Base-by-base conservation (phyloP, 2,888 invertebrate genomes). In the Limenitis camilla region DNA sequence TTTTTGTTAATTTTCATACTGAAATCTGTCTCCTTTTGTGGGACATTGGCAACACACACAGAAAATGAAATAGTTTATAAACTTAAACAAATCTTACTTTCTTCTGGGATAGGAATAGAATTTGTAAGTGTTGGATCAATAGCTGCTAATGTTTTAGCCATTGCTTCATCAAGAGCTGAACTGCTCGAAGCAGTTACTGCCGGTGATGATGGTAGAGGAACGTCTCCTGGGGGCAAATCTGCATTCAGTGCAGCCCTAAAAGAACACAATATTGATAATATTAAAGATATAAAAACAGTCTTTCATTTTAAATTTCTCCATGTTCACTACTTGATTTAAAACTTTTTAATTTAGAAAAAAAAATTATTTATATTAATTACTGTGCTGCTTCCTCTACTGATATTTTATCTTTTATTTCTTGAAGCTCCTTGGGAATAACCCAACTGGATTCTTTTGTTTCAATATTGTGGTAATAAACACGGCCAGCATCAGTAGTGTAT, bases 71-170 rank as follows among this genome's bases (percentile, higher is more conserved):
- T 38, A n/a, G 10, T 8, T 8, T 35, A n/a, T 35, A 5, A 29
- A 19, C 27, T 32, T 36, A 45, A 5, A 11, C 31, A n/a, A n/a
- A 5, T 71, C 81, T 78, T 61, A 87, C 87, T 78, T 52, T 85
- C 84, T 55, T 89, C 90, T 11, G 89, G 89, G 56, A 90, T 90
- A 6, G 88, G 88, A 59, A 89, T 83, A 19, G 75, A 72, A 45
- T 90, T 82, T 77, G 68, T 89, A 5, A 85, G 90, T 1, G 92
- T 91, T 52, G 94, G 90, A 67, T 94, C 94, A 64, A 97, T 97
- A 7, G 96, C 90, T 0, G 96, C 97, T 29, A 97, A 88, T 0
- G 97, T 97, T 19, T 97, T 97, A 5, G 96, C 96, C 96, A 97
- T 97, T 0, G 97, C 96, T 67, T 96, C 94, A 78, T 97, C 97